phyloP scores from a whole-genome alignment of 2,888 invertebrate genomes.

The Caenorhabditis sp. region DNA sequence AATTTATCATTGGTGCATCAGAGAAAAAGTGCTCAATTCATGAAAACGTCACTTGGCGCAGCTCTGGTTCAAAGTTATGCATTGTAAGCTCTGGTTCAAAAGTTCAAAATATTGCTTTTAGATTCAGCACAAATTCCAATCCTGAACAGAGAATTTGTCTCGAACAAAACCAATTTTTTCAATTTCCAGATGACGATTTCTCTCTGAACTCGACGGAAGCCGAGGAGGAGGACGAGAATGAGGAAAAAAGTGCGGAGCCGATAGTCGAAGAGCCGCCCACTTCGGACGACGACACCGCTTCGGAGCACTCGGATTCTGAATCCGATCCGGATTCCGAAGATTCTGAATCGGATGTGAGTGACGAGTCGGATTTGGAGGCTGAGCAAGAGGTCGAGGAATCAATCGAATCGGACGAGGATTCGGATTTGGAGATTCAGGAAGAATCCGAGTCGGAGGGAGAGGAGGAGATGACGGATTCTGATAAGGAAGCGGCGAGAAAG shows the following conservation, averaged over 20 bases:
- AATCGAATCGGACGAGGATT: not conserved
- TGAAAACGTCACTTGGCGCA: too few species aligned
- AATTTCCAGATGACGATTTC: constrained; percentile 26
- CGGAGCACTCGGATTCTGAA: constrained; percentile 29
- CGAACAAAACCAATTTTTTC: not conserved
- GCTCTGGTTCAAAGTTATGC: too few species aligned
- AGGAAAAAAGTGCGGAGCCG: constrained; percentile 30
- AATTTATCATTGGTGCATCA: too few species aligned
- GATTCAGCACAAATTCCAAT: too few species aligned
- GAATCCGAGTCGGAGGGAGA: not conserved
- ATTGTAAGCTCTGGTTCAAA: too few species aligned
- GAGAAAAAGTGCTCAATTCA: too few species aligned
- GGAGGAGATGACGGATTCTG: too few species aligned
- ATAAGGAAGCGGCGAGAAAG: too few species aligned
- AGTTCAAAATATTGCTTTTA: too few species aligned
- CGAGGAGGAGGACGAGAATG: constrained; percentile 13
- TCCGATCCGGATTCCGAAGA: constrained; percentile 11
- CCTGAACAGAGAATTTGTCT: too few species aligned
- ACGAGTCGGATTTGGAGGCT: not conserved
- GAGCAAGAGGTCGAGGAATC: too few species aligned
- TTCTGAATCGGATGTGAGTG: not conserved
- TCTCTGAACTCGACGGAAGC: constrained; percentile 28
- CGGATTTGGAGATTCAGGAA: constrained; percentile 2
- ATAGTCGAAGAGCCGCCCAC: constrained; percentile 36
- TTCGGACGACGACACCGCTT: constrained; percentile 38